Evolutionary conservation across 2,888 invertebrate genomes (phyloP), one percentile per base, ranked within the genome.

Genomic region (Pterobdella sp.): DNA sequence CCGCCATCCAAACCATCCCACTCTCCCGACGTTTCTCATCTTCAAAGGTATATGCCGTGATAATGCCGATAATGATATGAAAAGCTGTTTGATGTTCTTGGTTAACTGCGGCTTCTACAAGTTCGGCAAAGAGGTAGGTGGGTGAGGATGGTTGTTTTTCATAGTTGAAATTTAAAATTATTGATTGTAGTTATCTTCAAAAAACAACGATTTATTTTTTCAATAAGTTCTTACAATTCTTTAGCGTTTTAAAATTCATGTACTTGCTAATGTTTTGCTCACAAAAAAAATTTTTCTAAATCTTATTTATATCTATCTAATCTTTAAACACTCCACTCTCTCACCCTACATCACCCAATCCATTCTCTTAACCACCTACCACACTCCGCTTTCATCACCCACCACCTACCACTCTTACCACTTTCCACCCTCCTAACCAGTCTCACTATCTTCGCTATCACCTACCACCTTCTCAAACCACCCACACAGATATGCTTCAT

Each of bases 71-170:
- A 88, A 87, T 79, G 90, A 91, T 81, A 80, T 95, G 32, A 82
- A 87, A 14, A 87, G 89, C 72, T 92, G 92, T 81, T 79, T 90
- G 52, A 93, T 94, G 84, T 98, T 92, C 85, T 85, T 97, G 69
- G 86, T 91, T 72, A 98, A 99, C 84, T 97, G 91, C 83, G 91
- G 92, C 34, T 99, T 94, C 85, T 97, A 94, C 84, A 96, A 95
- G 83, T 96, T 97, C 85, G 98, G 98, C 37, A 74, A 83, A 42
- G 82, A 83, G 81, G 83, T 82, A 74, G 75, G 76, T 49, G 18
- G 35, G 7, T 2, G 37, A 10, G 67, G 37, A 36, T 35, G 35
- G 31, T 10, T 66, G 31, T 14, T 32, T 66, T 29, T 10, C 18
- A 49, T n/a, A 49, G n/a, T 14, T 18, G n/a, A 49, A 49, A 22